Conservation (phyloP, 2,797 vertebrate species). For the Eulemur coronatus region DNA sequence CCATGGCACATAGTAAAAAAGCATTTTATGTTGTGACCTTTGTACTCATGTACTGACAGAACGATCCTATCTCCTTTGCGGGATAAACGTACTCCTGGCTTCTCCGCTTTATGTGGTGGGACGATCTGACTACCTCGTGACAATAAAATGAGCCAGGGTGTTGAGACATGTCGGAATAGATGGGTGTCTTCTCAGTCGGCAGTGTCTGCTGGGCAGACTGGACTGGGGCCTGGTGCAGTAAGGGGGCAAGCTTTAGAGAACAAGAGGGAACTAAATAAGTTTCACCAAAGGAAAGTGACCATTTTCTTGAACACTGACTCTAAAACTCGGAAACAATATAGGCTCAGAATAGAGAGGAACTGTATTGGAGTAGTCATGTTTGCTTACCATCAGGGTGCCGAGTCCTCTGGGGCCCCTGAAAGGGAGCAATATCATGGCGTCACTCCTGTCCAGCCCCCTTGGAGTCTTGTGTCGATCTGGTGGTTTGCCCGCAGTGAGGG, state of each 20-base stretch:
- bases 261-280: not conserved
- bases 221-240: not conserved
- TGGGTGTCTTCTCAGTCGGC: not conserved
- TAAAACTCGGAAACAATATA: not conserved
- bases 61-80: not conserved
- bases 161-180: not conserved
- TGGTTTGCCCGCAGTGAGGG: fast-evolving
- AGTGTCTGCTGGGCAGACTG: not conserved
- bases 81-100: constrained; percentile 8
- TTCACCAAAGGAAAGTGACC: not conserved
- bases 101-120: constrained; percentile 52
- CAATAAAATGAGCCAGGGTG: not conserved
- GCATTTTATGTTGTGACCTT: not conserved
- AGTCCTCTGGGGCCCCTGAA: not conserved
- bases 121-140: not conserved
- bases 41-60: not conserved
- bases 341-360: not conserved
- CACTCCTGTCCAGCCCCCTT: not conserved
- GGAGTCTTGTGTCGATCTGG: not conserved
- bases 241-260: too few species aligned
- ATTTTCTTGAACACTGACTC: not conserved
- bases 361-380: not conserved
- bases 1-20: not conserved
- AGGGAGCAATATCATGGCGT: not conserved
- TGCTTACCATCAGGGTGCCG: constrained; percentile 8